These are phyloP conservation scores for Synanthedon vespiformis DNA, from an alignment of 2,888 invertebrate species.

Conservation along the genomic window DNA sequence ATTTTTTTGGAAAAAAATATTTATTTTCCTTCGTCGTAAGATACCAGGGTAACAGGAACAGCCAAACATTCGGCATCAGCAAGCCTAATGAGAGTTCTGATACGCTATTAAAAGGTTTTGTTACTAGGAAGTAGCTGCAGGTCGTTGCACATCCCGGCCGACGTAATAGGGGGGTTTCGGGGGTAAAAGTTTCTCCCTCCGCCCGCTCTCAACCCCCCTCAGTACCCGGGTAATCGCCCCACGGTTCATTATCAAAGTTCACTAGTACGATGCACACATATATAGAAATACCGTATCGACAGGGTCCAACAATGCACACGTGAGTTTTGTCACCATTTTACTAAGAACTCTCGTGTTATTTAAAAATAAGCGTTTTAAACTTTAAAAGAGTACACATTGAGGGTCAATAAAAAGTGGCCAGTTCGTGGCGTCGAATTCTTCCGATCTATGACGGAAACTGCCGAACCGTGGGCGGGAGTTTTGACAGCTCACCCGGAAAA, in stretches of 20 bases:
- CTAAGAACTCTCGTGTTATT: neutral
- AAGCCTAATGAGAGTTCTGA: slow-evolving; percentile 6
- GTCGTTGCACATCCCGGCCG: slow-evolving; percentile 43
- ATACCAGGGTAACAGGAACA: slow-evolving; percentile 12
- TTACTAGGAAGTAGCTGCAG: slow-evolving; percentile 33
- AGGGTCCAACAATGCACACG: slow-evolving; percentile 23
- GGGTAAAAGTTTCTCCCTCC: slow-evolving; percentile 13
- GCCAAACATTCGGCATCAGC: slow-evolving; percentile 7
- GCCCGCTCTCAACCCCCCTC: slow-evolving; percentile 18
- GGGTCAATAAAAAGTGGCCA: slow-evolving; percentile 29
- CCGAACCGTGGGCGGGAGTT: slow-evolving; percentile 43
- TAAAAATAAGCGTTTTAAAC: neutral
- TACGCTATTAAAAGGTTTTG: neutral
- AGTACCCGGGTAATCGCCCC: slow-evolving; percentile 44
- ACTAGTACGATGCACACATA: slow-evolving; percentile 56
- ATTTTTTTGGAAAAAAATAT: slow-evolving; percentile 1
- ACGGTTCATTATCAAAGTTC: slow-evolving; percentile 69
- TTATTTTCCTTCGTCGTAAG: slow-evolving; percentile 1
- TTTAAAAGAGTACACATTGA: slow-evolving; percentile 7
- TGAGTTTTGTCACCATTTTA: slow-evolving; percentile 4
- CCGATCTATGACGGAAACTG: slow-evolving; percentile 45
- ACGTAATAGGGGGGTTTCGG: slow-evolving; percentile 25
- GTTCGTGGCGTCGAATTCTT: slow-evolving; percentile 27
- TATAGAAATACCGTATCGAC: slow-evolving; percentile 13
- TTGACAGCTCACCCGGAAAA: slow-evolving; percentile 55